phyloP scores from a whole-genome alignment of 2,888 invertebrate species.

The Philopedon plagiatum region DNA sequence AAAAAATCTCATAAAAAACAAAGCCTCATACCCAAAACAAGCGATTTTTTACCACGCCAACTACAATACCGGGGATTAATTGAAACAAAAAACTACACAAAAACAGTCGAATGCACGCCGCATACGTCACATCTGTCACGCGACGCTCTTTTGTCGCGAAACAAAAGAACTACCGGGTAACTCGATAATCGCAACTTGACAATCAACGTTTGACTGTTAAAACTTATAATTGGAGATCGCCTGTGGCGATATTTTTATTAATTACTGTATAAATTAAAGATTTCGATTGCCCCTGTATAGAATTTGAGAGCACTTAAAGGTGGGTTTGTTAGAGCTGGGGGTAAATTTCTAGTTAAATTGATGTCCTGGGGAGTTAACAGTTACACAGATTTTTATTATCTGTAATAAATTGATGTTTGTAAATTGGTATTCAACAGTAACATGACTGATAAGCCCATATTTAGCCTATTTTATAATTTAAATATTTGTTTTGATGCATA shows the following conservation, averaged over 20 bases:
- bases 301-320: constrained; percentile 10
- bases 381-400: background rate
- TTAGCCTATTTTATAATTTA: too few relatives aligned
- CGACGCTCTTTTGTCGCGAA: constrained; percentile 32
- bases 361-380: constrained; percentile 19
- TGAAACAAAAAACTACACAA: constrained; percentile 46
- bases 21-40: constrained; percentile 23
- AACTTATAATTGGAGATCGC: constrained; percentile 45
- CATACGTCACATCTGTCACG: constrained; percentile 49
- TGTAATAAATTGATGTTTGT: background rate
- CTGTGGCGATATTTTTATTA: constrained; percentile 44
- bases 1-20: constrained; percentile 13
- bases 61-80: constrained; percentile 25
- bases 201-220: constrained; percentile 42
- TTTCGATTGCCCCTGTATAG: constrained; percentile 35
- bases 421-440: too few relatives aligned
- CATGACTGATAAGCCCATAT: too few relatives aligned
- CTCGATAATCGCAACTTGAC: constrained; percentile 44
- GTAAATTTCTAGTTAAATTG: constrained; percentile 45
- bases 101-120: constrained; percentile 37
- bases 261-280: constrained; percentile 51
- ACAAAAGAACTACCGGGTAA: constrained; percentile 38
- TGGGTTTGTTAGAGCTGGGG: constrained; percentile 14
- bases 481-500: too few relatives aligned
- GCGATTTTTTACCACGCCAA: constrained; percentile 28